Evolutionary conservation across 2,113 vertebrate genomes (phyloP), one percentile per base, ranked within the genome.

Genomic region (Gopherus flavomarginatus): DNA sequence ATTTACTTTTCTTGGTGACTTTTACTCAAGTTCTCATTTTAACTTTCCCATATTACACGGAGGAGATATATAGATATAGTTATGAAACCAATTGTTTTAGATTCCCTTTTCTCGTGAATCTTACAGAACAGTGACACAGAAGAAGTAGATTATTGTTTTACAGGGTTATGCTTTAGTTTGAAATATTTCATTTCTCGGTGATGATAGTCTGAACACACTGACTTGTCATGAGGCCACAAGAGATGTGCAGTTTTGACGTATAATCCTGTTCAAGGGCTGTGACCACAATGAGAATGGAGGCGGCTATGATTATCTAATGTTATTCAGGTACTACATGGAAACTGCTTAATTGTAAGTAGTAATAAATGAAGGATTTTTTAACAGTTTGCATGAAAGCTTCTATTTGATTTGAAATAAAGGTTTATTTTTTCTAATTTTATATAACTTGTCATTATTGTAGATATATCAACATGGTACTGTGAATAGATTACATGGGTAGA

Each of bases 1-100:
- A 52, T 81, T 90, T 87, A 80, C 49, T 35, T 93, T 89, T 3
- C 56, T 86, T 86, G 31, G 42, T 83, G 27, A 83, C 27, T 52
- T n/a, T 65, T 91, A n/a, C n/a, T 94, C 19, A 90, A 77, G 81
- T 84, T 16, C 35, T 80, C 89, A 12, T 59, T 81, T 95, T 83
- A 87, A 59, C 59, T 80, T 89, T 94, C 17, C 10, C 24, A 42
- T 26, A 29, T 89, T 79, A 83, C 16, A 31, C 3, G 79, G 44
- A 81, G 26, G 22, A 83, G 4, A 29, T 49, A 54, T 38, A 44
- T 72, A 81, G 9, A 92, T 65, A 90, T 93, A 82, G 88, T 53
- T 85, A 54, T 26, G 49, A 85, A 27, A 72, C 7, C 54, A 3
- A 22, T 83, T 92, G 79, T 49, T 4, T 62, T 62, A 62, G 59